Conservation (phyloP, 1,140 invertebrate genomes). For the Thrips palmi region DNA sequence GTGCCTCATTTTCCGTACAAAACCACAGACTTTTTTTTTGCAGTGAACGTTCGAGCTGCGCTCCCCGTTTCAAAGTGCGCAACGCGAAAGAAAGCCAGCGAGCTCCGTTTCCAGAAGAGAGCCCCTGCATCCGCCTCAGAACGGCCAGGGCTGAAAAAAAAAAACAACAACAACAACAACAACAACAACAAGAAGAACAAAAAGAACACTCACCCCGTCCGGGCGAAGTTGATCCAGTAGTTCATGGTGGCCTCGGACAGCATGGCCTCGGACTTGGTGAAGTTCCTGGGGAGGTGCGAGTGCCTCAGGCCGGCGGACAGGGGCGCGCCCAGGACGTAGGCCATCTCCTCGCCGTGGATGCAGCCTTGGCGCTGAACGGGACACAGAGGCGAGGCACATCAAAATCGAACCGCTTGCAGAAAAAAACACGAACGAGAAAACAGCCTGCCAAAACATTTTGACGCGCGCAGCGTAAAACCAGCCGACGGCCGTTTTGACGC, state of each 20-base stretch:
- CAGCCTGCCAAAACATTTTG: too few species aligned
- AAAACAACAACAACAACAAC: not conserved
- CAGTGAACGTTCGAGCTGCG: too few species aligned
- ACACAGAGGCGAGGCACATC: too few species aligned
- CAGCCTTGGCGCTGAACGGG: constrained; percentile 54
- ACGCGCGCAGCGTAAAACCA: too few species aligned
- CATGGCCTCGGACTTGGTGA: constrained; percentile 71
- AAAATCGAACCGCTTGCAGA: too few species aligned
- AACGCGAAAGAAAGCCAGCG: too few species aligned
- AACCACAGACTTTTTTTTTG: too few species aligned
- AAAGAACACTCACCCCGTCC: constrained; percentile 67
- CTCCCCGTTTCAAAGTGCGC: too few species aligned
- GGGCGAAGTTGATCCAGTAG: constrained; percentile 93
- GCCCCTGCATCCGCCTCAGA: not conserved
- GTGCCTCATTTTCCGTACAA: too few species aligned
- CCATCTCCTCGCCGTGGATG: constrained; percentile 81
- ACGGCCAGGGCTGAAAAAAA: not conserved
- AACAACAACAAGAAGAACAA: constrained; percentile 8
- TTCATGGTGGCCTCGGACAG: constrained; percentile 84
- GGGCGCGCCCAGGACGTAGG: constrained; percentile 73
- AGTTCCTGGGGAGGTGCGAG: constrained; percentile 66
- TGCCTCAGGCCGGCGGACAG: constrained; percentile 54
- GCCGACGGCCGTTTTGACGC: too few species aligned
- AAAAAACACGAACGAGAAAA: too few species aligned
- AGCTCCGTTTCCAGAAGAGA: not conserved